Evolutionary conservation across 2,888 invertebrate genomes (phyloP).

Genomic region (Pasiphila rectangulata): DNA sequence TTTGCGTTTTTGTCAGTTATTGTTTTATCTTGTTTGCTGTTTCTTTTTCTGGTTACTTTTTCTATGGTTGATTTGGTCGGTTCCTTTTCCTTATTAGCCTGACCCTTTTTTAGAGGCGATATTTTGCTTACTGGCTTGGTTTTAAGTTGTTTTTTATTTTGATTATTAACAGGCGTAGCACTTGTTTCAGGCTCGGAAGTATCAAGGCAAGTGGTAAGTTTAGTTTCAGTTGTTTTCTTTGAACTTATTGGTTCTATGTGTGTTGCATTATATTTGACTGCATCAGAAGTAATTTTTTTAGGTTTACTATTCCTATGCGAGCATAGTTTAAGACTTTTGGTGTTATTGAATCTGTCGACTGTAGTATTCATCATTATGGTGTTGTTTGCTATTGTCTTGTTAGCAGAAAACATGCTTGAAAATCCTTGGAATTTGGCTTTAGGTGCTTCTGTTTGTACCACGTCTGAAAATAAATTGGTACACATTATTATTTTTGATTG

Average conservation of each 20-base stretch:
- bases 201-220: neutral
- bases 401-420: constrained; percentile 14
- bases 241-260: constrained; percentile 25
- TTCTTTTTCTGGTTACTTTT: constrained; percentile 13
- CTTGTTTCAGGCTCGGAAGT: neutral
- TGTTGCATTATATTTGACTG: constrained; percentile 8
- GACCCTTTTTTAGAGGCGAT: constrained; percentile 4
- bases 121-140: constrained; percentile 10
- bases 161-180: neutral
- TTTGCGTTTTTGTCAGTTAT: constrained; percentile 12
- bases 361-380: constrained; percentile 24
- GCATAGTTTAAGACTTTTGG: constrained; percentile 31
- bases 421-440: constrained; percentile 10
- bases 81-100: constrained; percentile 10
- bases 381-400: constrained; percentile 23
- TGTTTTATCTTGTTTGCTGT: constrained; percentile 9
- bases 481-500: too few species aligned
- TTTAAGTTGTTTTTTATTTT: neutral
- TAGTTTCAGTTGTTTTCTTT: constrained; percentile 13
- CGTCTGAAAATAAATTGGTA: too few species aligned
- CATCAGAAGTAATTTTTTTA: neutral
- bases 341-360: constrained; percentile 32
- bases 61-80: neutral
- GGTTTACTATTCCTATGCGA: constrained; percentile 37
- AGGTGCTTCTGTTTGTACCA: constrained; percentile 2